Base-by-base conservation (phyloP, 2,113 vertebrate species). In the Eublepharis macularius region DNA sequence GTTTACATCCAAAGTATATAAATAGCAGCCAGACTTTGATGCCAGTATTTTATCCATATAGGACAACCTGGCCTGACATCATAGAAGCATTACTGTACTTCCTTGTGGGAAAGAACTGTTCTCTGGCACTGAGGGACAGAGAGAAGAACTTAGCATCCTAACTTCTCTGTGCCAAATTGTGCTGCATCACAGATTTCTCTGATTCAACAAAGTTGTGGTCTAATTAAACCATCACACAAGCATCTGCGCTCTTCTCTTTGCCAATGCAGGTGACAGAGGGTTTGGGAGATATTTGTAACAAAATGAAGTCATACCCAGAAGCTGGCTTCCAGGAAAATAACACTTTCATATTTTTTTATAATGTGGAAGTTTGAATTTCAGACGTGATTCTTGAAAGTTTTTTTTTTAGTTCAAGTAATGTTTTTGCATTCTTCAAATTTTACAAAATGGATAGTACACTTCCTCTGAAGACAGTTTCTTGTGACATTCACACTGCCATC, bases 311-410 rank as follows among this genome's bases (percentile, higher is more conserved):
- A 76, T 0, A 0, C n/a, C 54, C 76, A 65, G 72, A 60, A 73
- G 75, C 87, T 86, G 2, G 51, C 3, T 81, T 54, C 39, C 76
- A 81, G 81, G 66, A 26, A 83, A 92, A 90, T 84, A 47, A 82
- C 88, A 39, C 69, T 0, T 80, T 17, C 85, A n/a, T 60, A 1
- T 80, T 86, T 89, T n/a, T 65, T 87, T 60, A 47, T 79, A 57
- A 10, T 86, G 36, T 84, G 2, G 39, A 84, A 77, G 1, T 84
- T 87, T 36, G 69, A 74, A 76, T 43, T 84, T 57, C 63, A 70
- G 43, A n/a, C 83, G 65, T 90, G 80, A 43, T 43, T 41, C 8
- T 39, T 74, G 32, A 49, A 36, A 86, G 78, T 4, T 14, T 7
- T 3, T 45, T 88, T 72, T 7, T 39, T 78, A 51, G 4, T 85